Conservation (phyloP, 2,888 invertebrate species). For the Aporophyla nigra region DNA sequence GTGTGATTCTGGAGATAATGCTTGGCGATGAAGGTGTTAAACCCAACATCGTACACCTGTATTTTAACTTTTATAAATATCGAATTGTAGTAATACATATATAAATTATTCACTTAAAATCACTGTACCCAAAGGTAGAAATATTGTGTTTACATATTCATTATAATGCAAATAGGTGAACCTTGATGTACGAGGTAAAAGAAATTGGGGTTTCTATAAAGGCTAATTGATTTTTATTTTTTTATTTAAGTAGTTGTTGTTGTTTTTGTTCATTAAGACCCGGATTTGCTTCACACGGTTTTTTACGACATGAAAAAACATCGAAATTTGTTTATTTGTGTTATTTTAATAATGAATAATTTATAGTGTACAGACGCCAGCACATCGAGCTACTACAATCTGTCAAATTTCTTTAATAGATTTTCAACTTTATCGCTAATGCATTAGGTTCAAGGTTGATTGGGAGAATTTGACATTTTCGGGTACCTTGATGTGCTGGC, state of each 20-base stretch:
- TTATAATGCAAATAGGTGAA: slow-evolving; percentile 1
- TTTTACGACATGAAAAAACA: not conserved
- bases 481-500: too few relatives aligned
- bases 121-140: slow-evolving; percentile 1
- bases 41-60: not conserved
- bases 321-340: not conserved
- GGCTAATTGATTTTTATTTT: slow-evolving; percentile 4
- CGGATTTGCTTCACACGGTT: not conserved
- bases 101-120: slow-evolving; percentile 2
- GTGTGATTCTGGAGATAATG: too few relatives aligned
- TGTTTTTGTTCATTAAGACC: not conserved
- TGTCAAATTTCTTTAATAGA: too few relatives aligned
- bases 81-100: not conserved
- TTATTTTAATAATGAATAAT: not conserved
- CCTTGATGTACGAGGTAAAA: slow-evolving; percentile 37
- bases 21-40: too few relatives aligned
- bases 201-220: slow-evolving; percentile 37
- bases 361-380: too few relatives aligned
- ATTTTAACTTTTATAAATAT: not conserved
- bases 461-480: too few relatives aligned
- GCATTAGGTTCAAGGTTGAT: too few relatives aligned
- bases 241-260: not conserved
- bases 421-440: too few relatives aligned
- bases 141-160: slow-evolving; percentile 30
- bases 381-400: too few relatives aligned